Percentiles rank a stretch among this genome's conserved stretches.
Evolutionary conservation across 2,113 vertebrate genomes (phyloP).

Genomic region (Channa argus): DNA sequence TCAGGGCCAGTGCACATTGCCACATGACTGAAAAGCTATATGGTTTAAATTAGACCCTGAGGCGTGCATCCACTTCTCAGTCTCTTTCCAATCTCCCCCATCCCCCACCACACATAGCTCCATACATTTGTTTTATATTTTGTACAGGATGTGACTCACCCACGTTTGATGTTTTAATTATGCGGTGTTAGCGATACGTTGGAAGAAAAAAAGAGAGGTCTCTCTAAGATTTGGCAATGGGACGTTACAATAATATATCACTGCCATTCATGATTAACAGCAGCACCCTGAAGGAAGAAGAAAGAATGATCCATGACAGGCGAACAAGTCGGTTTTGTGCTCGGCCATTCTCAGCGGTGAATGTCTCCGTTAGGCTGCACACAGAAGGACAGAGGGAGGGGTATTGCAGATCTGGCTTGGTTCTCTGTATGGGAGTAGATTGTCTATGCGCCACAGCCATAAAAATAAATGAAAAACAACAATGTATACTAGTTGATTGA

Average conservation of each 20-base stretch:
- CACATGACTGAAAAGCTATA: conserved; percentile 57
- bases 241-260: conserved; percentile 66
- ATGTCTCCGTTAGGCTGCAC: conserved; percentile 38
- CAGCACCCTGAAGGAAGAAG: conserved; percentile 45
- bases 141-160: conserved; percentile 78
- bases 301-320: conserved; percentile 24
- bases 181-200: conserved; percentile 78
- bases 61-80: conserved; percentile 62
- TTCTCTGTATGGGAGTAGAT: conserved; percentile 46
- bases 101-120: conserved; percentile 33
- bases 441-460: conserved; percentile 34
- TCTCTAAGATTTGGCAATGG: conserved; percentile 41
- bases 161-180: conserved; percentile 79
- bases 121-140: conserved; percentile 77
- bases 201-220: conserved; percentile 51
- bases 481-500: conserved; percentile 58
- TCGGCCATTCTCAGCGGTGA: conserved; percentile 24
- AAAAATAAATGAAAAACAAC: conserved; percentile 19
- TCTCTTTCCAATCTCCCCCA: conserved; percentile 27
- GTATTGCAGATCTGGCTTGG: conserved; percentile 34
- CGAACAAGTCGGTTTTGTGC: conserved; percentile 68
- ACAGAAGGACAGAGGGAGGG: conserved; percentile 37
- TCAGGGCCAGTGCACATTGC: conserved; percentile 17
- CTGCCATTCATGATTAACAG: conserved; percentile 68
- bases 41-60: conserved; percentile 78